Evolutionary conservation across 2,888 invertebrate genomes (phyloP), one percentile per base, ranked within the genome.

Genomic region (Poecilus cupreus): DNA sequence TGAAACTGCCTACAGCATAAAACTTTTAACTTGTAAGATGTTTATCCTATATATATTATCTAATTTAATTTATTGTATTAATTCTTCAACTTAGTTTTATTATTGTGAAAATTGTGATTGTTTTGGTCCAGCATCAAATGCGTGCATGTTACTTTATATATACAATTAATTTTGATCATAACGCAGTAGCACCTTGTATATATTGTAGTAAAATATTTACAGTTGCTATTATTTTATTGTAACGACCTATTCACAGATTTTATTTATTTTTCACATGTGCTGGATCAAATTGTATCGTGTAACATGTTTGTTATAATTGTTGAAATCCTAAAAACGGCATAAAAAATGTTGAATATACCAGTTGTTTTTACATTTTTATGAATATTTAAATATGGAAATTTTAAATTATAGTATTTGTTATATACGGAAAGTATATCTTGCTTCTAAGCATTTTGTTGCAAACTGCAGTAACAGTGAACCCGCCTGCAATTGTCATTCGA

Each of bases 21-120:
- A 60, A 76, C 39, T 77, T 77, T 77, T 60, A 46, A 77, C 77
- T 77, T 43, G 77, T 77, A 77, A 77, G 77, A 77, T 77, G 77
- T 77, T 77, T 77, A 77, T 77, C 64, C 77, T 77, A 77, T 77
- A 60, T 51, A 32, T 32, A 60, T 80, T 72, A 57, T 70, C 51
- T 80, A 80, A 70, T 80, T 80, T 80, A 80, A 80, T 80, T 80
- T 80, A 80, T 80, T 80, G 72, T 80, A 80, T 80, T 80, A 79
- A 68, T 80, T 80, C 60, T 57, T 72, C 64, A 49, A 60, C 54
- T 77, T 77, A 77, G 64, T 77, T 64, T 60, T 77, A 76, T 75
- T 78, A 79, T 81, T 81, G 74, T 81, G 75, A 72, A 80, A 80
- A 80, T 80, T 80, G 80, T 80, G 80, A 81, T 81, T 81, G 54